These are phyloP conservation scores for Andrena chrysosceles DNA, from an alignment of 2,888 invertebrate species.

Conservation along the genomic window DNA sequence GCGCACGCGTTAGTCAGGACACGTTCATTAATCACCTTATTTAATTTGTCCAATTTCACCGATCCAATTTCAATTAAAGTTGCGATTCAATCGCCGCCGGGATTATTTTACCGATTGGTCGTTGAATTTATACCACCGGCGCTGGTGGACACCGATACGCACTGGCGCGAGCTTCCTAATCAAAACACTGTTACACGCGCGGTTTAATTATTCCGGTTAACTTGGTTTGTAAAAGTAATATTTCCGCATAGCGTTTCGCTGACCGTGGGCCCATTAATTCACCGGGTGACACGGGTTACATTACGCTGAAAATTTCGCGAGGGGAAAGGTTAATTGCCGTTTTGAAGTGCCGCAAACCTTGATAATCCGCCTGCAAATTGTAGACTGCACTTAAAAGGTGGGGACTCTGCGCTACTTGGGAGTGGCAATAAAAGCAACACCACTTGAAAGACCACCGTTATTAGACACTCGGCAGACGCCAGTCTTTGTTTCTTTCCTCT, in stretches of 20 bases:
- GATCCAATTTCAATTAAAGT: slow-evolving; percentile 55
- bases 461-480: slow-evolving; percentile 20
- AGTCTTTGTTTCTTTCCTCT: not conserved
- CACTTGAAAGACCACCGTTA: slow-evolving; percentile 31
- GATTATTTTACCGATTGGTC: slow-evolving; percentile 39
- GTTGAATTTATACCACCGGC: slow-evolving; percentile 35
- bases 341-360: slow-evolving; percentile 47
- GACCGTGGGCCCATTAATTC: slow-evolving; percentile 52
- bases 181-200: slow-evolving; percentile 45
- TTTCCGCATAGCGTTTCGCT: slow-evolving; percentile 46
- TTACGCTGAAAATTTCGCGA: slow-evolving; percentile 47
- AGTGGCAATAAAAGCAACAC: slow-evolving; percentile 27
- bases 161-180: slow-evolving; percentile 26
- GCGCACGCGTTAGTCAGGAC: not conserved
- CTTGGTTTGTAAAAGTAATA: slow-evolving; percentile 57
- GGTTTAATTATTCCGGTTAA: slow-evolving; percentile 60
- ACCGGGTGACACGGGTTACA: slow-evolving; percentile 38
- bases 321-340: slow-evolving; percentile 56
- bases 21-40: slow-evolving; percentile 40
- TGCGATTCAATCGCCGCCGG: slow-evolving; percentile 41
- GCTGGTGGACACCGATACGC: slow-evolving; percentile 12
- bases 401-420: not conserved
- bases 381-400: slow-evolving; percentile 25
- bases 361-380: slow-evolving; percentile 50
- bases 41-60: slow-evolving; percentile 48